Conservation (phyloP, 2,888 invertebrate genomes). For the Pseudanteris insignis region DNA sequence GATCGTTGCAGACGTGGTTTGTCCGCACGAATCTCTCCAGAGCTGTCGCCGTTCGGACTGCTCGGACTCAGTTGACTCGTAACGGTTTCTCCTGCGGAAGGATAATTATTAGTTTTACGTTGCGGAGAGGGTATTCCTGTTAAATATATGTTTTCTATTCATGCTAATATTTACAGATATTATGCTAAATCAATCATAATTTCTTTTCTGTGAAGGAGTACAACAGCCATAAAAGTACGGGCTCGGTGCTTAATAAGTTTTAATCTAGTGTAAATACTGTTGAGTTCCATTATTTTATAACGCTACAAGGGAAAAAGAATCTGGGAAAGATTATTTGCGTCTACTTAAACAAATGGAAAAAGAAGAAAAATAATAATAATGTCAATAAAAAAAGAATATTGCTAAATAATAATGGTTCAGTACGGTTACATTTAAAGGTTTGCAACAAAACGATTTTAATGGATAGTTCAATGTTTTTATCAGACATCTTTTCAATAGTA, state of each 20-base stretch:
- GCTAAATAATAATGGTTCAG: too few species aligned
- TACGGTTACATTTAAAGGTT: too few species aligned
- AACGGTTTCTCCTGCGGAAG: conserved; percentile 75
- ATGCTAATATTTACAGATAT: conserved; percentile 36
- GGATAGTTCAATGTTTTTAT: too few species aligned
- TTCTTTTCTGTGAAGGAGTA: conserved; percentile 19
- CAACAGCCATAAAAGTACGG: conserved; percentile 26
- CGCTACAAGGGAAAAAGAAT: conserved; percentile 12
- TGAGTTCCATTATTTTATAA: conserved; percentile 9
- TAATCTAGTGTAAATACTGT: conserved; percentile 21
- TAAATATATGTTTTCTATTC: conserved; percentile 21
- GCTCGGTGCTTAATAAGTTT: conserved; percentile 26
- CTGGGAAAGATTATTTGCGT: conserved; percentile 3
- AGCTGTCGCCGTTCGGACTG: conserved; percentile 76
- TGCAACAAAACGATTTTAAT: too few species aligned
- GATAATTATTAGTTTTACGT: too few species aligned
- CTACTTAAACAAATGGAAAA: conserved; percentile 2
- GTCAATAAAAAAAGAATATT: too few species aligned
- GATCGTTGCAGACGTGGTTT: conserved; percentile 85
- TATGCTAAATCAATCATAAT: conserved; percentile 23
- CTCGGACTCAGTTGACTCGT: conserved; percentile 80
- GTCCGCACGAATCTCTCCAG: conserved; percentile 71
- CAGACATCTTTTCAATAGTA: too few species aligned
- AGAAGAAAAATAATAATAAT: too few species aligned
- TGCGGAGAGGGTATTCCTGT: not conserved